Base-by-base conservation (phyloP, 1,140 invertebrate genomes). In the Antheraea pernyi region DNA sequence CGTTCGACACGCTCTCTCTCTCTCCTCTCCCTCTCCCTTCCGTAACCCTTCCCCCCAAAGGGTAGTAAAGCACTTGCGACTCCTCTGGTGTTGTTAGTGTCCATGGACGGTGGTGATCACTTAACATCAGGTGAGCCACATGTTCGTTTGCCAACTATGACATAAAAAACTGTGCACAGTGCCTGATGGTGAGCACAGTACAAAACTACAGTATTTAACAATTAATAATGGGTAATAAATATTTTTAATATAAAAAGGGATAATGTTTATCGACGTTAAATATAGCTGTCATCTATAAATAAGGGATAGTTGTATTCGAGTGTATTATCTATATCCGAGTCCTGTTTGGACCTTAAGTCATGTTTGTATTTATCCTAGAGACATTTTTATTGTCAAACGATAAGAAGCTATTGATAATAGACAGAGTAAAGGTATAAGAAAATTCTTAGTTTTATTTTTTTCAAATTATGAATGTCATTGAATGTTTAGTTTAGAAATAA, bases 281-380 rank as follows among this genome's bases (percentile, higher is more conserved):
- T 53, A 53, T 53, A 53, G 16, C 16, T 53, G 2, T 48, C 11
- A 48, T 10, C 46, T 53, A 16, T 53, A n/a, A 0, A 11, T 53
- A 53, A 53, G 46, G 16, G 16, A 53, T 53, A 16, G 46, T 53
- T 53, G 16, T 13, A 53, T 53, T 16, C 16, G 11, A 16, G 6
- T 16, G 46, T 53, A 16, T 53, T 53, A 53, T 53, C 46, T 53
- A 53, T 53, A 13, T 53, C 13, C 16, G 46, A 6, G 16, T 53
- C 46, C 16, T 53, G 16, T 13, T 13, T 13, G 46, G 46, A 11
- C 16, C 13, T n/a, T 53, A 53, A 53, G 6, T 53, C 46, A 53
- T 53, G 46, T 53, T 53, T 53, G 13, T 53, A 53, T 53, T 53
- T 53, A 53, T 53, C 46, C 46, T n/a, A 53, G 46, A 53, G 46